phyloP scores from a whole-genome alignment of 2,797 vertebrate species.

The Phalloptychus januarius region DNA sequence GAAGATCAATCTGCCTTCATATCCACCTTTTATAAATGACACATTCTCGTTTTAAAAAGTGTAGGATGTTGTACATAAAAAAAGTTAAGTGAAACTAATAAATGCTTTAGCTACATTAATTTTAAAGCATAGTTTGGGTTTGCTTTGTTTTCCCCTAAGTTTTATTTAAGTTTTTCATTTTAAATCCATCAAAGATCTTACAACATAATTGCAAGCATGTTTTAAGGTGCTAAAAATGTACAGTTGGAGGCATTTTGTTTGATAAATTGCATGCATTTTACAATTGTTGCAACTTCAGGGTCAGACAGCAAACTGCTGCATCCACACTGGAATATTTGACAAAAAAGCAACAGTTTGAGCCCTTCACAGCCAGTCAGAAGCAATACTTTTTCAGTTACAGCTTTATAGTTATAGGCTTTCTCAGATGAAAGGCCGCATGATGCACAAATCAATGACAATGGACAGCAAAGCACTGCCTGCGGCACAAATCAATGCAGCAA shows the following conservation, averaged over 20 bases:
- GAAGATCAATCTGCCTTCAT: not conserved
- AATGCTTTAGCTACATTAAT: not conserved
- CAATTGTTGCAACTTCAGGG: not conserved
- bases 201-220: not conserved
- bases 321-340: not conserved
- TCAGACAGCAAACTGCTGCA: slow-evolving; percentile 6
- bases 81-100: not conserved
- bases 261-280: not conserved
- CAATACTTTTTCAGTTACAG: not conserved
- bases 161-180: not conserved
- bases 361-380: slow-evolving; percentile 23
- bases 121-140: not conserved
- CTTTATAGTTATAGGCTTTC: slow-evolving; percentile 4
- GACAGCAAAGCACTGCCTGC: slow-evolving; percentile 24
- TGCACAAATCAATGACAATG: slow-evolving; percentile 26
- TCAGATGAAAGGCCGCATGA: slow-evolving; percentile 25
- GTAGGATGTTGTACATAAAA: too few relatives aligned
- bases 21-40: not conserved
- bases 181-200: not conserved
- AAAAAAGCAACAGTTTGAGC: not conserved
- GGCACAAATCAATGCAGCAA: slow-evolving; percentile 56
- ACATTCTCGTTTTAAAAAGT: too few relatives aligned
- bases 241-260: not conserved
- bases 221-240: not conserved
- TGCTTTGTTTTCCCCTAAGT: not conserved